A percentile compares a stretch with the other conserved stretches of the same genome.
Evolutionary conservation across 2,797 vertebrate species (phyloP).

Genomic region (Rhodeus uyekii): DNA sequence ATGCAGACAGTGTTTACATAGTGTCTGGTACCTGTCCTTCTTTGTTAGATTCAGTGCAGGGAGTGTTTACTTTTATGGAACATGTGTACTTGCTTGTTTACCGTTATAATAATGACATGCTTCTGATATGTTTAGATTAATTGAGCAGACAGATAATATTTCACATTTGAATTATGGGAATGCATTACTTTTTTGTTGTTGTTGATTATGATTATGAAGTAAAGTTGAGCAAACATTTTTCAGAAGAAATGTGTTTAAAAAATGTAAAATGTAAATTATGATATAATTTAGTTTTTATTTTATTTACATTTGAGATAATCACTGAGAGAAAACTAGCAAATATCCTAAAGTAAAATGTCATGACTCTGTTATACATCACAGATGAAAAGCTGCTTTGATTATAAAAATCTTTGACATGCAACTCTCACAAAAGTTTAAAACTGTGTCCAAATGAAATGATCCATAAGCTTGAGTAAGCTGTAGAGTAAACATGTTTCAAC

Average conservation of each 20-base stretch:
- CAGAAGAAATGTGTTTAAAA: neutral
- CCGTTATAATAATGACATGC: neutral
- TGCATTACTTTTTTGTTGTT: no score
- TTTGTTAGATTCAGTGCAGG: no score
- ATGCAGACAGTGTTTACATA: neutral
- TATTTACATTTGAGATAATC: neutral
- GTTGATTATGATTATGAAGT: no score
- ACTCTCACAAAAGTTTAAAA: neutral
- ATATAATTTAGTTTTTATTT: neutral
- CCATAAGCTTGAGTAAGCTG: neutral
- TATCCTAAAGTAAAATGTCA: neutral
- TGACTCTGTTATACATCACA: neutral
- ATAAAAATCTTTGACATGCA: neutral
- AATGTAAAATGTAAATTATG: no score
- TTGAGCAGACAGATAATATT: neutral
- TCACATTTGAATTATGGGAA: neutral
- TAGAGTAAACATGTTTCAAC: neutral
- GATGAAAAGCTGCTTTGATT: neutral
- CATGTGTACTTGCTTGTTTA: neutral
- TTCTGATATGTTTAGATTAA: neutral
- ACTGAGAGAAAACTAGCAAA: neutral
- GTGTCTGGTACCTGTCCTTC: no score
- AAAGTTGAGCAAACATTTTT: neutral
- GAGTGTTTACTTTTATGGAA: no score
- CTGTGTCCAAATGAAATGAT: neutral